Conservation (phyloP, 2,797 vertebrate species). For the Neosilurus mollespiculum region DNA sequence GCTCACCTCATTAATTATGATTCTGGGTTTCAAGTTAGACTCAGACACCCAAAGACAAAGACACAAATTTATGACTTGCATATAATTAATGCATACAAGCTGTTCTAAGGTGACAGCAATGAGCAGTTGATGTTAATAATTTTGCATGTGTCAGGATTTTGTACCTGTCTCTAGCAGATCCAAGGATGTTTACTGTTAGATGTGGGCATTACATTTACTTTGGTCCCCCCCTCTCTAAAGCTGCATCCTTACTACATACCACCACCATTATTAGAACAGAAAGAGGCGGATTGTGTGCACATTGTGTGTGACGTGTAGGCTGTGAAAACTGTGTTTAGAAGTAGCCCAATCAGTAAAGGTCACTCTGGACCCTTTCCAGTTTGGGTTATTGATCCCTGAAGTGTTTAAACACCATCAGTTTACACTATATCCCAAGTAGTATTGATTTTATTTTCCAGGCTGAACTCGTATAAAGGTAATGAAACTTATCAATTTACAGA, state of each 20-base stretch:
- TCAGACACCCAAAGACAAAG: constrained; percentile 46
- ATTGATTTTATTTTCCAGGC: constrained; percentile 67
- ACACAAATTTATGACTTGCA: constrained; percentile 56
- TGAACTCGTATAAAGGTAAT: constrained; percentile 60
- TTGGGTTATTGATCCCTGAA: constrained; percentile 70
- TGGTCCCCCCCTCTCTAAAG: background rate
- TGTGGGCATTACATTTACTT: constrained; percentile 2
- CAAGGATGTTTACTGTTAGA: constrained; percentile 9
- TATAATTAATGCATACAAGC: constrained; percentile 61
- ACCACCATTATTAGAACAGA: background rate
- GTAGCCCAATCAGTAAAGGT: constrained; percentile 32
- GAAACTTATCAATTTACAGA: constrained; percentile 64
- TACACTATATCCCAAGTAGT: constrained; percentile 63
- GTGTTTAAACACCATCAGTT: constrained; percentile 67
- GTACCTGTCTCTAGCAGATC: constrained; percentile 1
- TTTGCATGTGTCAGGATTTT: constrained; percentile 46
- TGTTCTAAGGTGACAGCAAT: constrained; percentile 48
- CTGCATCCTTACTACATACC: background rate
- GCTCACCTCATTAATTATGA: constrained; percentile 50
- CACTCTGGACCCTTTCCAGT: constrained; percentile 56
- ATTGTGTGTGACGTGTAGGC: constrained; percentile 28
- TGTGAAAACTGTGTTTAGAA: constrained; percentile 26
- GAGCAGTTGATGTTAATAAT: constrained; percentile 53
- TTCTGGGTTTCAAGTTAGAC: constrained; percentile 34
- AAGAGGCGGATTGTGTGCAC: background rate